Percentiles rank a stretch among this genome's conserved stretches.
These are phyloP conservation scores for Ataeniobius toweri DNA, from an alignment of 2,797 vertebrate genomes.

Conservation along the genomic window DNA sequence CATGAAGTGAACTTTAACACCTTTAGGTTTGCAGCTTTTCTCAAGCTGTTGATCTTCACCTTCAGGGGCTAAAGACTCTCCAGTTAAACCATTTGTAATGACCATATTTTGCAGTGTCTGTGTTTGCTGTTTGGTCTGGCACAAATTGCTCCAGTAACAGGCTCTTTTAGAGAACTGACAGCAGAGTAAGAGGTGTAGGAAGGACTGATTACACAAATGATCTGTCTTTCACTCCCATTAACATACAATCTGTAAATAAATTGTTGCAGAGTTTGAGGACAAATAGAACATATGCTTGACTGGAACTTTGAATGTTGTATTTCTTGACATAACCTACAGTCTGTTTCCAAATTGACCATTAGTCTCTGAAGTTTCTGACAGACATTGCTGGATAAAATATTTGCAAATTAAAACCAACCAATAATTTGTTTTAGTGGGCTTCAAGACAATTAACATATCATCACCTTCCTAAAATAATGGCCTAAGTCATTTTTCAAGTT, in stretches of 20 bases:
- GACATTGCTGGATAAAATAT: not conserved
- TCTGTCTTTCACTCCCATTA: constrained; percentile 17
- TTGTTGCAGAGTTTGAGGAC: not conserved
- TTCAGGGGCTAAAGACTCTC: constrained; percentile 10
- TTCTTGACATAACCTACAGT: not conserved
- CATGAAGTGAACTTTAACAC: not conserved
- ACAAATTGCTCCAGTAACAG: constrained; percentile 41
- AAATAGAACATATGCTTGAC: not conserved
- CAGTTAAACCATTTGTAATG: constrained; percentile 21
- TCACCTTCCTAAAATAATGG: too few species aligned
- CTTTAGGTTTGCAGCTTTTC: not conserved
- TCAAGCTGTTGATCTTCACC: not conserved
- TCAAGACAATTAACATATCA: not conserved
- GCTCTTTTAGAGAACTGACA: constrained; percentile 19
- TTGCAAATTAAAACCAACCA: not conserved
- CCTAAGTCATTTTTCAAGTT: too few species aligned
- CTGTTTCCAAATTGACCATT: not conserved
- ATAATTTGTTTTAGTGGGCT: constrained; percentile 9
- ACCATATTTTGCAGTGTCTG: constrained; percentile 26
- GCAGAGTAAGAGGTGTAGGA: not conserved
- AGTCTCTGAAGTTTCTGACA: not conserved
- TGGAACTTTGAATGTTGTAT: not conserved
- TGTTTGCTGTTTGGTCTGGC: constrained; percentile 13
- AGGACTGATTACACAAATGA: constrained; percentile 23
- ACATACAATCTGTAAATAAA: constrained; percentile 9